phyloP scores from a whole-genome alignment of 2,797 vertebrate genomes.

The Ciconia nigra region DNA sequence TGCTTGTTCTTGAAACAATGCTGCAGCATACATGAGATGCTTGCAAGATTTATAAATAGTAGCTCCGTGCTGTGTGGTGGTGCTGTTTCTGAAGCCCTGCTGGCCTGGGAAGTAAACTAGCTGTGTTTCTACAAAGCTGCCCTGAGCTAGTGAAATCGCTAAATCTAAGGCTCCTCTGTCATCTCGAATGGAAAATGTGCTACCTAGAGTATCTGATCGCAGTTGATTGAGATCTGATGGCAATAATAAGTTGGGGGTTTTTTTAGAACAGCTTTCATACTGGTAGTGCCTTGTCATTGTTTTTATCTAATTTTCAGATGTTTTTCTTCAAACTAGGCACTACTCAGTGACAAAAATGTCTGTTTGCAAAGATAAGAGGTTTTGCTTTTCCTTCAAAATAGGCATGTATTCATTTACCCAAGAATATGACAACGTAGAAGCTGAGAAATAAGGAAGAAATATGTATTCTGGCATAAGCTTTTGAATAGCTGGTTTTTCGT shows the following conservation, averaged over 20 bases:
- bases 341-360: background rate
- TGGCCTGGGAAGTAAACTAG: background rate
- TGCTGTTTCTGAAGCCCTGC: background rate
- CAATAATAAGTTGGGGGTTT: background rate
- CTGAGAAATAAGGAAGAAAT: background rate
- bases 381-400: background rate
- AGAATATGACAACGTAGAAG: background rate
- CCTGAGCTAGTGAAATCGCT: background rate
- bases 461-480: background rate
- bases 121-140: background rate
- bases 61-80: background rate
- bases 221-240: background rate
- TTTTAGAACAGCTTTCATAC: background rate
- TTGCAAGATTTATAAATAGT: slow-evolving; percentile 2
- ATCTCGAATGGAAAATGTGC: background rate
- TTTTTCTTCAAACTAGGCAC: background rate
- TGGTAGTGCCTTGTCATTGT: background rate
- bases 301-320: background rate
- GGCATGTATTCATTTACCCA: background rate
- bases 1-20: background rate
- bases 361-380: background rate
- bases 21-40: background rate
- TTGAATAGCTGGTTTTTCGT: background rate
- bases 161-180: background rate
- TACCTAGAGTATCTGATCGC: background rate